Evolutionary conservation across 2,113 vertebrate genomes (phyloP).

Genomic region (Vombatus ursinus): DNA sequence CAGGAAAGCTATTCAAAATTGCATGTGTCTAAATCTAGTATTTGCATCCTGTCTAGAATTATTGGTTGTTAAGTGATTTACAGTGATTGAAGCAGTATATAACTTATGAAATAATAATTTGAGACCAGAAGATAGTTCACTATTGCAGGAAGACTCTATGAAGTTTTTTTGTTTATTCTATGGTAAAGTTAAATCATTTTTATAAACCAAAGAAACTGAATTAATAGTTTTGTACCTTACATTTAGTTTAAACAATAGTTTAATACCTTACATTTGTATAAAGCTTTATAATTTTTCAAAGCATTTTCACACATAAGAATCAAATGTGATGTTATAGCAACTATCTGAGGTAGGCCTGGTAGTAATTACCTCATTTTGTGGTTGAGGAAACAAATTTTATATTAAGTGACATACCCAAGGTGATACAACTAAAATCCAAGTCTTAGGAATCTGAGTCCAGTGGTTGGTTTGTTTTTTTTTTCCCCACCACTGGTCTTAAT

Average conservation of each 20-base stretch:
- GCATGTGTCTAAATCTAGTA: not conserved
- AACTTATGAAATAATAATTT: not conserved
- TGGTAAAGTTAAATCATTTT: not conserved
- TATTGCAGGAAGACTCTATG: not conserved
- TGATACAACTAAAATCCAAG: not conserved
- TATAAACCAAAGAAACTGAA: not conserved
- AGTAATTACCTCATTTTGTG: not conserved
- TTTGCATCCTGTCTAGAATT: not conserved
- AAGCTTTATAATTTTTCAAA: not conserved
- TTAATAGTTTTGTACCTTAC: not conserved
- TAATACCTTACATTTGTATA: not conserved
- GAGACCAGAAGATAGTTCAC: not conserved
- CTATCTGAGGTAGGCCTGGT: not conserved
- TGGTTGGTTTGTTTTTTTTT: not conserved
- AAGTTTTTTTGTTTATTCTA: not conserved
- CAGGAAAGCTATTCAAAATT: not conserved
- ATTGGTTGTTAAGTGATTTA: not conserved
- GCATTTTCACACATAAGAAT: not conserved
- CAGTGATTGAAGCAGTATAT: not conserved
- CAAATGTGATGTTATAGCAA: not conserved
- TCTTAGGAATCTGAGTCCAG: not conserved
- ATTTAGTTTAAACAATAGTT: too few relatives aligned
- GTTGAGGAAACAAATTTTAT: not conserved
- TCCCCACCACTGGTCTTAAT: not conserved
- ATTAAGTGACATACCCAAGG: not conserved